phyloP scores from a whole-genome alignment of 2,888 invertebrate genomes.

The Conops quadrifasciatus region DNA sequence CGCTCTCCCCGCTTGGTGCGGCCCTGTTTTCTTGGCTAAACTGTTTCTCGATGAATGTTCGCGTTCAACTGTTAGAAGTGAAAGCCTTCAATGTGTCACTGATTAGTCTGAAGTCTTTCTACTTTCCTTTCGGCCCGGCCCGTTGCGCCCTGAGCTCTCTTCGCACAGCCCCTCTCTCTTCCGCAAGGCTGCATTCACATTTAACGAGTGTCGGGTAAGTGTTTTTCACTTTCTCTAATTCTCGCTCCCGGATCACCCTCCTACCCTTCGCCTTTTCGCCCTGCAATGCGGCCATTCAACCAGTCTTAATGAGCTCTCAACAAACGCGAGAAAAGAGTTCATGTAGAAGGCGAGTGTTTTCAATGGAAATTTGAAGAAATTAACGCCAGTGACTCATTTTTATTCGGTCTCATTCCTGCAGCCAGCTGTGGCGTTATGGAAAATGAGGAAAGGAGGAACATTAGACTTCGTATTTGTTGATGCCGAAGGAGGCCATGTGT shows the following conservation, averaged over 20 bases:
- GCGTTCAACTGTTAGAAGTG: too few relatives aligned
- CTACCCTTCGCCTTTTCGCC: background rate
- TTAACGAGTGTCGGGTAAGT: background rate
- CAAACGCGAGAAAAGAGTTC: too few relatives aligned
- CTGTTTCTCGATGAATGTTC: too few relatives aligned
- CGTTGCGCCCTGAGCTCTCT: too few relatives aligned
- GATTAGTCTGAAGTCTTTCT: too few relatives aligned
- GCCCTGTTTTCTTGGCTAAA: too few relatives aligned
- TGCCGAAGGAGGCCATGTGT: conserved; percentile 25
- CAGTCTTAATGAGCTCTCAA: background rate
- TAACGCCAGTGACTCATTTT: background rate
- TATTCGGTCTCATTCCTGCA: background rate
- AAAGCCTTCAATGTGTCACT: too few relatives aligned
- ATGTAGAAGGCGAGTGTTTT: conserved; percentile 17
- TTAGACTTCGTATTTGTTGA: conserved; percentile 25
- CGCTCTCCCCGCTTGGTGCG: too few relatives aligned
- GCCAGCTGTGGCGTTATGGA: conserved; percentile 8
- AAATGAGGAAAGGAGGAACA: conserved; percentile 11
- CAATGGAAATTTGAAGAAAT: conserved; percentile 26
- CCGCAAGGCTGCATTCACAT: background rate
- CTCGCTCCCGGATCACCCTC: background rate
- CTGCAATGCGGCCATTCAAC: background rate
- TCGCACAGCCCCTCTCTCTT: background rate
- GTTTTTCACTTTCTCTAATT: conserved; percentile 6
- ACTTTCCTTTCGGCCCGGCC: too few relatives aligned